These are phyloP conservation scores for Nesometra sesokonis DNA, from an alignment of 35 echinoderm and acorn worm species.

Conservation along the genomic window DNA sequence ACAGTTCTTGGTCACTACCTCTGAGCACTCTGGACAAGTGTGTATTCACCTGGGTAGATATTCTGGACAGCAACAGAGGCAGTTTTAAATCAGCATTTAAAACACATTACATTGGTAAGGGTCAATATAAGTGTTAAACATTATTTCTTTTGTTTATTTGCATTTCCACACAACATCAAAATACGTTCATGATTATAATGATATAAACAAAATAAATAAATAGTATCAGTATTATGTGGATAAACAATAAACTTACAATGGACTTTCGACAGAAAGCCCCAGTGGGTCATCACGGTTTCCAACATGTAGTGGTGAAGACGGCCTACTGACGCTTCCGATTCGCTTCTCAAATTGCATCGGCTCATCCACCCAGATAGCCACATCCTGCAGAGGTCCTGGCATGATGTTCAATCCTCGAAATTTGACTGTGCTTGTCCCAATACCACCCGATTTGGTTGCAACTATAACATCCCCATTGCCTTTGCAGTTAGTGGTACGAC, in stretches of 20 bases:
- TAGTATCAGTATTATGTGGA: too few relatives aligned
- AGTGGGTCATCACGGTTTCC: slow-evolving; percentile 59
- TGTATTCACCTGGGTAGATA: too few relatives aligned
- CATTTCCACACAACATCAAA: not conserved
- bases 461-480: slow-evolving; percentile 79
- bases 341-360: slow-evolving; percentile 57
- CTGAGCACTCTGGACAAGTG: too few relatives aligned
- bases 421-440: slow-evolving; percentile 69
- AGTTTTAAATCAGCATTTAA: too few relatives aligned
- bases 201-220: not conserved
- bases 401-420: slow-evolving; percentile 71
- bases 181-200: not conserved
- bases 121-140: too few relatives aligned
- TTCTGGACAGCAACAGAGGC: too few relatives aligned
- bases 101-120: too few relatives aligned
- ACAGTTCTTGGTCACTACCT: too few relatives aligned
- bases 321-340: slow-evolving; percentile 45
- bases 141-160: too few relatives aligned
- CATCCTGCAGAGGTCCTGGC: slow-evolving; percentile 76
- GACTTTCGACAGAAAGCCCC: slow-evolving; percentile 64
- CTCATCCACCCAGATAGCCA: slow-evolving; percentile 94
- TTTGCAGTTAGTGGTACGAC: slow-evolving; percentile 70
- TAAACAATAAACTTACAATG: slow-evolving; percentile 44
- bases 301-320: slow-evolving; percentile 69
- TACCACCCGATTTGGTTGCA: slow-evolving; percentile 74